Evolutionary conservation across 2,797 vertebrate species (phyloP), one percentile per base, ranked within the genome.

Genomic region (Acestrorhynchus altus): DNA sequence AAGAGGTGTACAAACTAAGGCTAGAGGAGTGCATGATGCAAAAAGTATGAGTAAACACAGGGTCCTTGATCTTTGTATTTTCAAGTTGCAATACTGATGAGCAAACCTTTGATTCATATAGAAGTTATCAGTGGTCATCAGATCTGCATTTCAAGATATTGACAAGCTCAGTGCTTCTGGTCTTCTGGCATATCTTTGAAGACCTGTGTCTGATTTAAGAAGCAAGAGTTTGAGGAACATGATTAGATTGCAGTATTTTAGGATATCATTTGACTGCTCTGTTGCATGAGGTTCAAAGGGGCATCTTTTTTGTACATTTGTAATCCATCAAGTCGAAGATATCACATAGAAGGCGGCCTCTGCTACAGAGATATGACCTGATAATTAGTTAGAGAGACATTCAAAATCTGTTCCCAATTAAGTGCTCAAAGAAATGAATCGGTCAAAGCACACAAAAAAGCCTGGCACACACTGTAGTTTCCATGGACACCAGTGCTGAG

Each of bases 401-500:
- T 1, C 49, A 74, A 46, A 77, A 67, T 76, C 64, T 40, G 13
- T 42, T 67, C n/a, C 52, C 76, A 74, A 79, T 79, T 70, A 79
- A 74, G 67, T 69, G 63, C 69, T 54, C 51, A 65, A 72, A 77
- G 54, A 63, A 66, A 72, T 51, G 11, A 81, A 77, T 84, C 64
- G 47, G 73, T 76, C 73, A 65, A 6, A 35, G 31, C 31, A 35
- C 6, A 59, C 56, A 81, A 59, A 63, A 10, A 71, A 72, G 81
- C 63, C 52, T 61, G 31, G 31, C 18, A 1, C 59, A 60, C 54
- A 15, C 65, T 46, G 64, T 18, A n/a, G 83, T 83, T 81, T 71
- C 83, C 74, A 85, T 85, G 81, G 81, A 83, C 78, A 85, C 83
- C 26, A 9, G 69, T 47, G 56, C 57, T 44, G 64, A 69, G 65